These are phyloP conservation scores for Neoniphon sammara DNA, from an alignment of 2,797 vertebrate genomes.

Conservation along the genomic window DNA sequence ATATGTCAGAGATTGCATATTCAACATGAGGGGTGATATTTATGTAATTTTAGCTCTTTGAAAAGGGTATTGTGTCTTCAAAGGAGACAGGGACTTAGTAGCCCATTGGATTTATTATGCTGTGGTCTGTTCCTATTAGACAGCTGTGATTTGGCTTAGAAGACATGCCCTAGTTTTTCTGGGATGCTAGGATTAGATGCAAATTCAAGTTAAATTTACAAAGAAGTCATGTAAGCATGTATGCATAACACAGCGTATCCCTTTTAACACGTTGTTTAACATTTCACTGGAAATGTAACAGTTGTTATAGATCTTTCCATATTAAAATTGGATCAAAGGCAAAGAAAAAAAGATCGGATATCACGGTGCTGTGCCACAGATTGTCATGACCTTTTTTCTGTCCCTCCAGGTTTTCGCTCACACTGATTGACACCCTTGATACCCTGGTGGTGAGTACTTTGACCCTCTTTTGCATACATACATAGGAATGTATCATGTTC, in stretches of 20 bases:
- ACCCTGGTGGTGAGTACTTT: slow-evolving; percentile 85
- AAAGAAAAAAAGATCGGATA: background rate
- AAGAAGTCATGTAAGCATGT: background rate
- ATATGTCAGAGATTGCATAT: too few species aligned
- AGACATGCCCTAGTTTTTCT: slow-evolving; percentile 1
- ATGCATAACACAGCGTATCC: background rate
- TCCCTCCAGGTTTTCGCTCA: slow-evolving; percentile 84
- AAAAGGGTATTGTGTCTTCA: background rate
- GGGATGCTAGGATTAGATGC: background rate
- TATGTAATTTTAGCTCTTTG: too few species aligned
- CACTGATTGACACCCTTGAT: slow-evolving; percentile 86
- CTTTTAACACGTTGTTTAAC: slow-evolving; percentile 8
- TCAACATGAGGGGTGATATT: too few species aligned
- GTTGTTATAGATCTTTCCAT: slow-evolving; percentile 10
- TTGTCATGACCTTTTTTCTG: slow-evolving; percentile 16
- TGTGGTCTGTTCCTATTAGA: background rate
- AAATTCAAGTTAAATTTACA: slow-evolving; percentile 11
- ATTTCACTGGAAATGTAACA: slow-evolving; percentile 14
- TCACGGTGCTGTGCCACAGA: background rate
- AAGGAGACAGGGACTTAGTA: background rate
- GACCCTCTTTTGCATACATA: background rate
- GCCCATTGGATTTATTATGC: background rate
- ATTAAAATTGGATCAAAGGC: slow-evolving; percentile 19
- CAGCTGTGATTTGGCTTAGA: slow-evolving; percentile 1
- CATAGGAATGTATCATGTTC: background rate